Conservation (phyloP, 2,797 vertebrate genomes). For the Platalea minor region DNA sequence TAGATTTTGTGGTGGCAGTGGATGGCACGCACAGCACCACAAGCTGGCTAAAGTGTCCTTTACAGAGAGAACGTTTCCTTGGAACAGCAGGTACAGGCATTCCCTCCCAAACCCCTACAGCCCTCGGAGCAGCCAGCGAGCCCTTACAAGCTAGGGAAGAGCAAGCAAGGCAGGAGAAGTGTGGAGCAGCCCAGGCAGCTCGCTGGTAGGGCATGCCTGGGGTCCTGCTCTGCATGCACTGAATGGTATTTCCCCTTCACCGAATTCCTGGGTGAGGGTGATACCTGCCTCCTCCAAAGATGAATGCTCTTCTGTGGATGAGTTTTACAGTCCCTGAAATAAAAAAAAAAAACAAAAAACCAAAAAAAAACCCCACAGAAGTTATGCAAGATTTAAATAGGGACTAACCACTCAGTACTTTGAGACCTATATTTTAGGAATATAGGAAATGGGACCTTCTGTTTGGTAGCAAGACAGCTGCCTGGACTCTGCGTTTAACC, state of each 20-base stretch:
- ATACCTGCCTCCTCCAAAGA: background rate
- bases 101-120: background rate
- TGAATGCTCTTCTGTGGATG: background rate
- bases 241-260: background rate
- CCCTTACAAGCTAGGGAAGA: background rate
- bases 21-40: background rate
- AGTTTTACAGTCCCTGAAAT: background rate
- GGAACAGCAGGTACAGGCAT: background rate
- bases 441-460: background rate
- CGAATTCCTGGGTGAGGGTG: background rate
- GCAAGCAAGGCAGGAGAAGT: background rate
- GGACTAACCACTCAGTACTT: background rate
- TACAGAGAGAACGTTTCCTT: background rate
- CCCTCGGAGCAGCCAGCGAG: accelerated
- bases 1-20: background rate
- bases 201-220: background rate
- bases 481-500: background rate
- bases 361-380: too few species aligned
- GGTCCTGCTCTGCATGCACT: background rate
- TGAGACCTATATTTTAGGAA: background rate
- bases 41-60: background rate
- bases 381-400: background rate
- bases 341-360: too few species aligned
- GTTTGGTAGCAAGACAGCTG: background rate
- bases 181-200: background rate